Percentiles rank a stretch among this genome's conserved stretches.
These are phyloP conservation scores for Zele albiditarsus DNA, from an alignment of 2,888 invertebrate species.

Conservation along the genomic window DNA sequence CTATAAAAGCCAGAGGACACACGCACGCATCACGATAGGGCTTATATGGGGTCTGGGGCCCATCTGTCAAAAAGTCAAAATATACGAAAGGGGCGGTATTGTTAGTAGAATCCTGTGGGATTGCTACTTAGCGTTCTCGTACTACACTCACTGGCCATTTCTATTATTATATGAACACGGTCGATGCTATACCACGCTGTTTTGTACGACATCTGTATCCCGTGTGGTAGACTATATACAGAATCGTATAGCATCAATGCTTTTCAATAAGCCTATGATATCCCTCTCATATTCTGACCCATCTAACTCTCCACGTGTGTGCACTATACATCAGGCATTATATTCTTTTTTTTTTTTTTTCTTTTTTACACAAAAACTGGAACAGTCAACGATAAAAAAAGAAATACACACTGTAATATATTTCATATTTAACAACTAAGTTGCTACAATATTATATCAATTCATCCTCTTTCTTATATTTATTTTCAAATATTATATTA, in stretches of 20 bases:
- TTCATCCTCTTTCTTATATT: too few species aligned
- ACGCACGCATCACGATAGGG: constrained; percentile 46
- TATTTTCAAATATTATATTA: too few species aligned
- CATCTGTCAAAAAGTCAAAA: constrained; percentile 74
- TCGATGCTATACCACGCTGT: constrained; percentile 55
- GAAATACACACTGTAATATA: background rate
- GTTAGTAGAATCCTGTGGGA: constrained; percentile 69
- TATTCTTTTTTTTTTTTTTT: background rate
- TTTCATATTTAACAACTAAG: too few species aligned
- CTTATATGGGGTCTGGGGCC: constrained; percentile 53
- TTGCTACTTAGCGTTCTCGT: constrained; percentile 71
- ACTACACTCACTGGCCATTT: constrained; percentile 55
- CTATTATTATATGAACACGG: constrained; percentile 61
- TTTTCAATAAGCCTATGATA: constrained; percentile 33
- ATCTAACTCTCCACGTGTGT: background rate
- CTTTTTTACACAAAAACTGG: background rate
- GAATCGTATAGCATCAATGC: constrained; percentile 17
- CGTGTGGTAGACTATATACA: constrained; percentile 24
- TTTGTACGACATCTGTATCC: constrained; percentile 71
- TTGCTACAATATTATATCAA: too few species aligned
- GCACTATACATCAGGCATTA: background rate
- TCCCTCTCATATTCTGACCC: constrained; percentile 16
- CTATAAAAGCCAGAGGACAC: constrained; percentile 44
- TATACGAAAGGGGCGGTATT: constrained; percentile 69
- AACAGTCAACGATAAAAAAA: background rate